Evolutionary conservation across 1,140 invertebrate genomes (phyloP), one percentile per base, ranked within the genome.

Genomic region (Mesaphorura yosii): DNA sequence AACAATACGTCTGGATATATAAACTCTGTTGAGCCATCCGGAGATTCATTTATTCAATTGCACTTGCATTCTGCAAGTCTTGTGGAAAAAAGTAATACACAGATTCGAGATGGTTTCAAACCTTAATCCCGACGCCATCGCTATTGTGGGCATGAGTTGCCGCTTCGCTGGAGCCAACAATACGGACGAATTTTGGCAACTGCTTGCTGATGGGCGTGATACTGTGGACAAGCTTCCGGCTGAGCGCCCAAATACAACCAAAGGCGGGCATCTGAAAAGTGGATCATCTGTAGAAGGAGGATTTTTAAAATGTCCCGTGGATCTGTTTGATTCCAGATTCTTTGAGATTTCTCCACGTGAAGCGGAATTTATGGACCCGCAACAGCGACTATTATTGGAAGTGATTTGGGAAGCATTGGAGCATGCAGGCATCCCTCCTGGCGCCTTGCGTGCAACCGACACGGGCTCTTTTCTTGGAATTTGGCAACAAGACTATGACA

Each of bases 341-440:
- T 76, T 76, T 67, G 72, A 72, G 25, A 70, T 76, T 19, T 69
- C 70, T 55, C 69, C 52, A 12, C 72, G 73, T 57, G 72, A 78
- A 63, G 77, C 77, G 7, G 67, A 77, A 58, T 63, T 57, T 40
- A 79, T 80, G 76, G 78, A 80, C 60, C 78, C 78, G 29, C 78
- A 79, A 67, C 64, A 77, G 19, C 63, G 78, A 49, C 60, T 79
- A 28, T 64, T 80, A 19, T 66, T 80, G 6, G 78, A 80, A 65
- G 70, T 75, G 6, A 68, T 76, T 14, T 75, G 77, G 64, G 78
- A 80, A 67, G 72, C 76, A 2, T 75, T 80, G 41, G 64, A 76
- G 59, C 78, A 80, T 72, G 71, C 78, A 59, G 60, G 61, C n/a
- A 48, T 60, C 44, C 51, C 64, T 48, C 72, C 72, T 15, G 48